Conservation (phyloP, 2,888 invertebrate species). For the Drosophila neotestacea region DNA sequence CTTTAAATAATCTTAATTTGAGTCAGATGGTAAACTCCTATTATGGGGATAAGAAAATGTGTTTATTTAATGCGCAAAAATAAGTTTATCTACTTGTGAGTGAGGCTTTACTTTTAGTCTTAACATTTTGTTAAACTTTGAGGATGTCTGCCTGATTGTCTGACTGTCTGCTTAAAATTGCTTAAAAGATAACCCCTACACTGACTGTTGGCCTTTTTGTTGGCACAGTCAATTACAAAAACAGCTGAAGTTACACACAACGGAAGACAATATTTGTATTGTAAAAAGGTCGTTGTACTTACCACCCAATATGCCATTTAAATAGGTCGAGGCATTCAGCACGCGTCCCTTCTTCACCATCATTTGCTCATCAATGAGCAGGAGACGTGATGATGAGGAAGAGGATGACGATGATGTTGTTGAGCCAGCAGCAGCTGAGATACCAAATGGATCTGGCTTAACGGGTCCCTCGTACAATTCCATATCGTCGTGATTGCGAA, state of each 20-base stretch:
- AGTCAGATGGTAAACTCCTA: background rate
- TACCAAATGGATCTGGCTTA: constrained; percentile 91
- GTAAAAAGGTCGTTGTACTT: constrained; percentile 64
- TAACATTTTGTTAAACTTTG: too few relatives aligned
- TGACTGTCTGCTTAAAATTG: background rate
- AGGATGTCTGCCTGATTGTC: background rate
- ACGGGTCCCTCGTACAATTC: constrained; percentile 95
- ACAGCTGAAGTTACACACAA: background rate
- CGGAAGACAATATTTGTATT: constrained; percentile 18
- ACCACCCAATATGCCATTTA: constrained; percentile 83
- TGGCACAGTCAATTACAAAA: constrained; percentile 21
- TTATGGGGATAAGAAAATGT: background rate
- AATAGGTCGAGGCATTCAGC: constrained; percentile 78
- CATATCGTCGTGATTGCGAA: constrained; percentile 94
- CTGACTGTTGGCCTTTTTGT: constrained; percentile 18
- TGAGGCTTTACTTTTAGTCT: too few relatives aligned
- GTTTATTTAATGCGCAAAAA: background rate
- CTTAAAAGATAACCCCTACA: background rate
- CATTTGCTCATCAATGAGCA: constrained; percentile 84
- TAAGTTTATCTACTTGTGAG: background rate
- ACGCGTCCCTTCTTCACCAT: constrained; percentile 82
- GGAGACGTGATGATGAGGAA: constrained; percentile 75
- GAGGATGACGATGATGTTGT: constrained; percentile 57
- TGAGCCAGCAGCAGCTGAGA: constrained; percentile 73
- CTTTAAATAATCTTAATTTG: too few relatives aligned